A percentile compares a stretch with the other conserved stretches of the same genome.
Evolutionary conservation across 2,888 invertebrate genomes (phyloP).

Genomic region (Drosophila longiperda): DNA sequence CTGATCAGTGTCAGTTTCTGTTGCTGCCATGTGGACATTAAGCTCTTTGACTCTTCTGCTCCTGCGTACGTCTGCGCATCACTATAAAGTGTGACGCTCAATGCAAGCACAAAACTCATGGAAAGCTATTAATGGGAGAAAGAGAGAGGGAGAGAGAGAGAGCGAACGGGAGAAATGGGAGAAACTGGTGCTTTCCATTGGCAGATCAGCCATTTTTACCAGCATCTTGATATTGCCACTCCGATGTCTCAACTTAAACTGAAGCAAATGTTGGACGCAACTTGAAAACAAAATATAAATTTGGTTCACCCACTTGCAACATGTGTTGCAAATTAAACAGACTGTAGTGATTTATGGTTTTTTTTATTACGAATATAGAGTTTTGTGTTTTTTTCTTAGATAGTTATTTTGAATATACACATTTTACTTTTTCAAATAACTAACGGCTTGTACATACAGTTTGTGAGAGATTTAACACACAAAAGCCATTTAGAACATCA

Average conservation of each 20-base stretch:
- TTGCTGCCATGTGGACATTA: conserved; percentile 68
- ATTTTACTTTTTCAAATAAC: conserved; percentile 45
- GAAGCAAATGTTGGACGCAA: conserved; percentile 19
- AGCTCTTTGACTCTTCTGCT: not conserved
- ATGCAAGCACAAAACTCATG: conserved; percentile 42
- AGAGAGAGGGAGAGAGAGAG: not conserved
- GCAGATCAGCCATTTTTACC: conserved; percentile 30
- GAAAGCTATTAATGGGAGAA: conserved; percentile 39
- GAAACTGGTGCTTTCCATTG: not conserved
- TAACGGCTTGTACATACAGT: conserved; percentile 39
- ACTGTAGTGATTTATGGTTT: conserved; percentile 37
- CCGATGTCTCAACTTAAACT: conserved; percentile 22
- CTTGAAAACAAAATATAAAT: not conserved
- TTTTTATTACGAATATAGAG: conserved; percentile 68
- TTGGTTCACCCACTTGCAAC: conserved; percentile 13
- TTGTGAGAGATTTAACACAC: conserved; percentile 45
- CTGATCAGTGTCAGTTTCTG: conserved; percentile 86
- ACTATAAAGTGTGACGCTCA: conserved; percentile 38
- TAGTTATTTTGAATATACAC: conserved; percentile 57
- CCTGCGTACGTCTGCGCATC: conserved; percentile 13
- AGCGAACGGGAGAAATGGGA: not conserved
- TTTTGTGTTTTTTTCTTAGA: conserved; percentile 61
- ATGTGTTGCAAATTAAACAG: conserved; percentile 43
- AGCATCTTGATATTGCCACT: conserved; percentile 25
- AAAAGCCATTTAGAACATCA: conserved; percentile 29